Percentiles rank a stretch among this genome's conserved stretches.
phyloP scores from a whole-genome alignment of 2,888 invertebrate genomes.

The Pseudeuparius sepicola region DNA sequence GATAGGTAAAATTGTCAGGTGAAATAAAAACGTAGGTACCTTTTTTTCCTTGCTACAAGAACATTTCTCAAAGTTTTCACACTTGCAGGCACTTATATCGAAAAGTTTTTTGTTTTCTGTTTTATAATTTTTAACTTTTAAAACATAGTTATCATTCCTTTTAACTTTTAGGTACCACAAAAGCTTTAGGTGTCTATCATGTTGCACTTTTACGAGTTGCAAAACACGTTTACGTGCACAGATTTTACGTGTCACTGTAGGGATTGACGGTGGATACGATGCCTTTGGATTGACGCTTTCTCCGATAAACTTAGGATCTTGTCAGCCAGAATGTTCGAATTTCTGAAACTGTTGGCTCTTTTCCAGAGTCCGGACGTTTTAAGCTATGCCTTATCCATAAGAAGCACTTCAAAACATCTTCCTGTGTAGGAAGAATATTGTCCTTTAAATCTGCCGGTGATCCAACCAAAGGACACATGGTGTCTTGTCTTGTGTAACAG shows the following conservation, averaged over 20 bases:
- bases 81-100: constrained; percentile 8
- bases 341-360: constrained; percentile 7
- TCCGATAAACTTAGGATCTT: constrained; percentile 9
- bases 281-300: constrained; percentile 11
- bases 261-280: too few species aligned
- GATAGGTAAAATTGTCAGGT: constrained; percentile 7
- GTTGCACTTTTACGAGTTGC: constrained; percentile 6
- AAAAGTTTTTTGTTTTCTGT: too few species aligned
- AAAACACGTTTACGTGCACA: constrained; percentile 12
- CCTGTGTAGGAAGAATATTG: too few species aligned
- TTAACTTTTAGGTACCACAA: constrained; percentile 8
- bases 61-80: constrained; percentile 7
- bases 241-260: constrained; percentile 7
- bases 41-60: constrained; percentile 9
- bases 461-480: too few species aligned
- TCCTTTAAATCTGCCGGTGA: too few species aligned
- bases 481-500: too few species aligned
- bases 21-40: constrained; percentile 6
- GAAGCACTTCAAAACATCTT: too few species aligned
- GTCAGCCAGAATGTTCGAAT: constrained; percentile 7
- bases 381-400: too few species aligned
- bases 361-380: too few species aligned
- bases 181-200: constrained; percentile 8
- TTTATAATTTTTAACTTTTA: constrained; percentile 7
- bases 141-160: constrained; percentile 8